phyloP scores from a whole-genome alignment of 2,797 vertebrate genomes.

The Enteromius treurensis region DNA sequence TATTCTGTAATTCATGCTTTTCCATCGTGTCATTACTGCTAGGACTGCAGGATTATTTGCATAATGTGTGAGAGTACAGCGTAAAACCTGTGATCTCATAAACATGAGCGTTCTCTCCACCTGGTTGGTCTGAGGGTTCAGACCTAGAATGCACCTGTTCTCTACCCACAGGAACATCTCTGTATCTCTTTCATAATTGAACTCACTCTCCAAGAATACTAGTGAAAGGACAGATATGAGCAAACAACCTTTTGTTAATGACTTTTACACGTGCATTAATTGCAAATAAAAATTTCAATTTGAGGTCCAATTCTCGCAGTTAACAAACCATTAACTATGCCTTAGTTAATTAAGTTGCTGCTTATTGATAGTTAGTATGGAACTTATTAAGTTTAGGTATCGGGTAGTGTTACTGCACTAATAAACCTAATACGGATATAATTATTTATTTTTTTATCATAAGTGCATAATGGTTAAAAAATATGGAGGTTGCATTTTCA shows the following conservation, averaged over 20 bases:
- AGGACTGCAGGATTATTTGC: slow-evolving; percentile 13
- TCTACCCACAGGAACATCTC: slow-evolving; percentile 13
- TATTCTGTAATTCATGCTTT: slow-evolving; percentile 15
- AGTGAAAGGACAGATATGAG: background rate
- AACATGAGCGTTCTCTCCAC: slow-evolving; percentile 30
- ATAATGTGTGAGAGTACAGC: slow-evolving; percentile 16
- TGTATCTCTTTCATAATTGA: slow-evolving; percentile 5
- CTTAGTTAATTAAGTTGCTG: background rate
- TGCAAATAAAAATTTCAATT: background rate
- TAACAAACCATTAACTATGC: background rate
- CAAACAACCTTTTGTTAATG: background rate
- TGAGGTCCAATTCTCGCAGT: background rate
- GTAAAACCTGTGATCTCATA: slow-evolving; percentile 24
- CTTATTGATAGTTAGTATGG: background rate
- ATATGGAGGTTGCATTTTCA: background rate
- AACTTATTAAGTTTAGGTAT: background rate
- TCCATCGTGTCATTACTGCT: background rate
- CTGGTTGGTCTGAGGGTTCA: slow-evolving; percentile 4
- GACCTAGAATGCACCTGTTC: slow-evolving; percentile 31
- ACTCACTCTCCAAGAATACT: background rate
- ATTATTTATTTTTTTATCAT: background rate
- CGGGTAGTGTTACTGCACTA: background rate
- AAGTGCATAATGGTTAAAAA: background rate
- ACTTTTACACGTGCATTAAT: background rate
- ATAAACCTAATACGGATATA: background rate